A percentile compares a stretch with the other conserved stretches of the same genome.
phyloP scores from a whole-genome alignment of 2,888 invertebrate genomes.

The Pterostichus madidus region DNA sequence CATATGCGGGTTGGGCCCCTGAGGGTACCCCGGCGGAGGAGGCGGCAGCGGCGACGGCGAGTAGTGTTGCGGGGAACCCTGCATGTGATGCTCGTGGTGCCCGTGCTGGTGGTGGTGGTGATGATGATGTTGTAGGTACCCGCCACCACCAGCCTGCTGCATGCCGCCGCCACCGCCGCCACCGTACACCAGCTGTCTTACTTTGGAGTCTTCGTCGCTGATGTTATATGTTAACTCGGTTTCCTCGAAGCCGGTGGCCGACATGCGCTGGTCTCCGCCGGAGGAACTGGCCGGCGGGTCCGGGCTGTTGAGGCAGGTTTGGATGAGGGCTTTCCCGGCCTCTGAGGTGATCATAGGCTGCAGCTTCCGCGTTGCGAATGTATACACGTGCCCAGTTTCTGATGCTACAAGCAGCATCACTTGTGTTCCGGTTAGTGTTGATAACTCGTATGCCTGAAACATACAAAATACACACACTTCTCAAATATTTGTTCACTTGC shows the following conservation, averaged over 20 bases:
- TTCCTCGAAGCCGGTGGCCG: conserved; percentile 98
- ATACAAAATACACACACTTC: conserved; percentile 68
- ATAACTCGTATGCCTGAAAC: conserved; percentile 98
- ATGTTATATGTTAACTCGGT: conserved; percentile 98
- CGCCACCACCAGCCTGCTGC: conserved; percentile 80
- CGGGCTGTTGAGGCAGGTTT: conserved; percentile 98
- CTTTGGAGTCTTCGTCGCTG: conserved; percentile 97
- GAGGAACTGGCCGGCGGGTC: conserved; percentile 87
- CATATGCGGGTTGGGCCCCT: conserved; percentile 86
- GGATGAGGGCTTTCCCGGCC: conserved; percentile 97
- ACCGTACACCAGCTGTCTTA: conserved; percentile 96
- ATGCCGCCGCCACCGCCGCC: conserved; percentile 75
- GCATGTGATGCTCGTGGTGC: conserved; percentile 83
- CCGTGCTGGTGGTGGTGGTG: conserved; percentile 85
- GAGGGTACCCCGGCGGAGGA: conserved; percentile 84
- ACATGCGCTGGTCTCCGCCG: conserved; percentile 96
- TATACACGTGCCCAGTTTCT: conserved; percentile 99
- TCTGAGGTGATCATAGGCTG: conserved; percentile 99
- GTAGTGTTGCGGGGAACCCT: conserved; percentile 76
- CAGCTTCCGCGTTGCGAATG: conserved; percentile 98
- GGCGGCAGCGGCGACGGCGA: conserved; percentile 88
- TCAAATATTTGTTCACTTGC: neutral
- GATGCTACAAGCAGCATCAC: conserved; percentile 99
- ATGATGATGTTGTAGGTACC: conserved; percentile 81
- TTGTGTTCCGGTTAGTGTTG: conserved; percentile 99